Base-by-base conservation (phyloP, 2,113 vertebrate species). In the Aphelocoma coerulescens region DNA sequence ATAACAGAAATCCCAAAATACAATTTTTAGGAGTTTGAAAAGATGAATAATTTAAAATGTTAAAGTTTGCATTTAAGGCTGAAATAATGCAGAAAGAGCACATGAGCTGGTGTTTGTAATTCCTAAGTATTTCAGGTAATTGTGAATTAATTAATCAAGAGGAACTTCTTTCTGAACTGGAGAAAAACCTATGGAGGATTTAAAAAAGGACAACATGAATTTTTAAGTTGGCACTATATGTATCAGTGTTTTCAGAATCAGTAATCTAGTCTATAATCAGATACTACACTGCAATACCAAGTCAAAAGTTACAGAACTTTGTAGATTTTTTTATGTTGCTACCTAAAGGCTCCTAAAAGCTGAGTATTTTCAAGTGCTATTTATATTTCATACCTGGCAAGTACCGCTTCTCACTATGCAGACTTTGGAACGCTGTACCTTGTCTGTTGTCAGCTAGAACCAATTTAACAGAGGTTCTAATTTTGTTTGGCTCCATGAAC, bases 381-480 rank as follows among this genome's bases (percentile, higher is more conserved):
- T 80, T 75, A 58, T 75, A 85, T n/a, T 80, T 91, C 41, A 49
- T 39, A 93, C 33, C 71, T 93, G 89, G 75, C 81, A 96, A 90
- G 63, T 48, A 69, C 51, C 65, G 16, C 55, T 90, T 93, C 52
- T 92, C 76, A 46, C 88, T 80, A 57, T 49, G 72, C 22, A 79
- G 85, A 92, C 39, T 81, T 37, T 75, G 78, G 59, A 91, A 93
- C 0, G 0, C 35, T 52, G 48, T 55, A 91, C 35, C 12, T 84
- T 86, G 27, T 49, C 79, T 75, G 27, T 28, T 94, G 52, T 93
- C 79, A 93, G 75, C 51, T 79, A 88, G 41, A 90, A 48, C 13
- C 30, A 88, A 21, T 65, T 89, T 66, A 89, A 86, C 9, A 51
- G 19, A 82, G 39, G 62, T 77, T 94, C 90, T 86, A 57, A 86